Evolutionary conservation across 2,888 invertebrate genomes (phyloP), one percentile per base, ranked within the genome.

Genomic region (Harpalus rufipes): DNA sequence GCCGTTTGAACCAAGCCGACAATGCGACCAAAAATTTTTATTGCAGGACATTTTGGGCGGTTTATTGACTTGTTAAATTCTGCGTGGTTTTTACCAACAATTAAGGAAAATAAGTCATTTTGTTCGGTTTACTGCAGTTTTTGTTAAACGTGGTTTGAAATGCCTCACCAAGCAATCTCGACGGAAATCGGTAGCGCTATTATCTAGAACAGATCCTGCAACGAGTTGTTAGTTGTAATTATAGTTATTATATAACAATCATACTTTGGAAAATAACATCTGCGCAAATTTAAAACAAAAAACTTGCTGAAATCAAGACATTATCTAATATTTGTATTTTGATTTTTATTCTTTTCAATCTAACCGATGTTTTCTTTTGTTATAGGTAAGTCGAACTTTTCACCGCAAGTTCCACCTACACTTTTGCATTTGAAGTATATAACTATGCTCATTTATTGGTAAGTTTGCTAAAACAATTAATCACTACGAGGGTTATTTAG

Each of bases 51-150:
- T 83, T 83, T 83, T 83, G 83, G 83, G 83, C 83, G 83, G 83
- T 76, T 83, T 83, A 83, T 83, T 83, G 83, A 83, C 83, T 83
- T 83, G 83, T 83, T 74, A 61, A 83, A 76, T 76, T 83, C 74
- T 44, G 39, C 58, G 83, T 76, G 61, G 61, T 83, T 83, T 83
- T 74, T 58, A 58, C 56, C 44, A 39, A 83, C 83, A 74, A 74
- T 83, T 83, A 61, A 58, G 16, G 74, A 83, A 74, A 83, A 83
- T 74, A 83, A 83, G 83, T 76, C 83, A 83, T 83, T 83, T 83
- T 68, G 82, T 58, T 16, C 18, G 58, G 58, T 68, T 82, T 83
- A 61, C 81, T 81, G 68, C 25, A n/a, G 41, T 68, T 81, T 68
- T 81, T 81, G 65, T 80, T 74, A 44, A 14, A 18, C 44, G 44